Evolutionary conservation across 2,113 vertebrate species (phyloP).

Genomic region (Gila orcuttii): DNA sequence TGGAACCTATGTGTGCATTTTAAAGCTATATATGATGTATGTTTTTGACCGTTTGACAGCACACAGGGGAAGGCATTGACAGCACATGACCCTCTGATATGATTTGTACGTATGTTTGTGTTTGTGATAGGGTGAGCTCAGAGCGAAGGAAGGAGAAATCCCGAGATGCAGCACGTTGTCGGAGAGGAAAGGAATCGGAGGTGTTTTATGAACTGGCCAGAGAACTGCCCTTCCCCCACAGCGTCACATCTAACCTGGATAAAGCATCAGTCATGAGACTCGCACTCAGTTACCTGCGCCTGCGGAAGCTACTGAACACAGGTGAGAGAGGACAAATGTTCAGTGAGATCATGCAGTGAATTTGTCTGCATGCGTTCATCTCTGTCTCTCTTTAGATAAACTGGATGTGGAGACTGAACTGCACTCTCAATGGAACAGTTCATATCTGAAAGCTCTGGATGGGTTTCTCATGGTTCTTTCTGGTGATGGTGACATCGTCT

Average conservation of each 20-base stretch:
- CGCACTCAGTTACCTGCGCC: constrained; percentile 94
- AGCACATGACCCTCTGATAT: neutral
- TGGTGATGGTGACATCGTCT: constrained; percentile 96
- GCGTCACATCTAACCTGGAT: constrained; percentile 90
- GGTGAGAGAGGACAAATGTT: constrained; percentile 72
- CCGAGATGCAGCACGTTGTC: constrained; percentile 89
- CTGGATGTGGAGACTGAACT: constrained; percentile 83
- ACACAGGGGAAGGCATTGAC: neutral
- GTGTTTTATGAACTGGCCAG: constrained; percentile 95
- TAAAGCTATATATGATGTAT: neutral
- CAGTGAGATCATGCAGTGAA: neutral
- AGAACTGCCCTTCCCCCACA: constrained; percentile 92
- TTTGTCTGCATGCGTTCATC: neutral
- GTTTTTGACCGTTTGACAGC: neutral
- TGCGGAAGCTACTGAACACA: constrained; percentile 87
- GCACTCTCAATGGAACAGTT: constrained; percentile 88
- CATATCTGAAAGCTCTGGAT: constrained; percentile 95
- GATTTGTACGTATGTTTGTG: neutral
- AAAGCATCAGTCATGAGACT: constrained; percentile 98
- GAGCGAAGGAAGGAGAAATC: constrained; percentile 97
- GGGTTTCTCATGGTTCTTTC: constrained; percentile 98
- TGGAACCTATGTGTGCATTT: neutral
- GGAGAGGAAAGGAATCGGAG: constrained; percentile 94
- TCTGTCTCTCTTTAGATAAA: constrained; percentile 67
- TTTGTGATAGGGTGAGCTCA: constrained; percentile 79